Evolutionary conservation across 2,888 invertebrate genomes (phyloP).

Genomic region (Cosmopolites sordidus): DNA sequence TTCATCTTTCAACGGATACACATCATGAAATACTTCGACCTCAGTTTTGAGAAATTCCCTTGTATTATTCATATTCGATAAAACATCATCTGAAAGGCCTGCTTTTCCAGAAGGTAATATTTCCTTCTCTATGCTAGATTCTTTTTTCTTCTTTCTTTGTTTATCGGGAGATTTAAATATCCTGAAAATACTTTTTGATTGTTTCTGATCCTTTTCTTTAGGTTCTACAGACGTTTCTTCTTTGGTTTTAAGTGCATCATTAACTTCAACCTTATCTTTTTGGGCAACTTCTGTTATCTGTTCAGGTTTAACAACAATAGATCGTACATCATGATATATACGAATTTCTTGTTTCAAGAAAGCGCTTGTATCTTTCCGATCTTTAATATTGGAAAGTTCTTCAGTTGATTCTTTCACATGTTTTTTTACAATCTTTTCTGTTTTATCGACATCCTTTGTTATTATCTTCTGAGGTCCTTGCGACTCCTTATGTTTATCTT

Average conservation of each 20-base stretch:
- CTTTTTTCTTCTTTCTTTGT: slow-evolving; percentile 14
- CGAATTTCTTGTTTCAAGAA: slow-evolving; percentile 31
- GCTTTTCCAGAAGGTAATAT: slow-evolving; percentile 17
- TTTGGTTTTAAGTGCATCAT: not conserved
- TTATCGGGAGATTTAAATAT: slow-evolving; percentile 23
- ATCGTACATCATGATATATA: slow-evolving; percentile 31
- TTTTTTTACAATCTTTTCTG: not conserved
- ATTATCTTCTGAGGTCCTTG: slow-evolving; percentile 3
- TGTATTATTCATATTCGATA: slow-evolving; percentile 36
- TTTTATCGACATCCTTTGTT: not conserved
- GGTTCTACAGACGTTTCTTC: not conserved
- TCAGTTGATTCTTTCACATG: not conserved
- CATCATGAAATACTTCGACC: slow-evolving; percentile 31
- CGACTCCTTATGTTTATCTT: slow-evolving; percentile 14
- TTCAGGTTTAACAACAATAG: slow-evolving; percentile 1
- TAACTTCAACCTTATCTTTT: not conserved
- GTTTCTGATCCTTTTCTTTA: slow-evolving; percentile 19
- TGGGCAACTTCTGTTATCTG: no score
- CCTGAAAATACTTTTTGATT: slow-evolving; percentile 25
- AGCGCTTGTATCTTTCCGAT: slow-evolving; percentile 6
- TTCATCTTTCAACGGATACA: slow-evolving; percentile 5
- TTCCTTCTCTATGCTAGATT: slow-evolving; percentile 22
- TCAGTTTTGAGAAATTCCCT: slow-evolving; percentile 34
- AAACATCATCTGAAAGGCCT: slow-evolving; percentile 33
- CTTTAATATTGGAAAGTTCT: not conserved